phyloP scores from a whole-genome alignment of 1,140 invertebrate species.

The Bombus polaris region DNA sequence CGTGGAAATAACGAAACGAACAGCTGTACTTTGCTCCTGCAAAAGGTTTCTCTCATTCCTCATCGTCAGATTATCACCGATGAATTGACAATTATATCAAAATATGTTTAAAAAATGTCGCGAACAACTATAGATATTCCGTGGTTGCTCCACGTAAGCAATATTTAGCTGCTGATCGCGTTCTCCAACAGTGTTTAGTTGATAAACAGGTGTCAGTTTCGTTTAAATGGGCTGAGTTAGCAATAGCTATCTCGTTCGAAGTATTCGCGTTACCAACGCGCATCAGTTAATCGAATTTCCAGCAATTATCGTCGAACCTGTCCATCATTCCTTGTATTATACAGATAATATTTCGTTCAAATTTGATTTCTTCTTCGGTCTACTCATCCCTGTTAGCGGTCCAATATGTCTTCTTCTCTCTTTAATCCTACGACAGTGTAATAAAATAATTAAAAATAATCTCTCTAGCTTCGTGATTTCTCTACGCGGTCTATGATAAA shows the following conservation, averaged over 20 bases:
- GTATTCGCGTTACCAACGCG: neutral
- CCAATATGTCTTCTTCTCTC: too few relatives aligned
- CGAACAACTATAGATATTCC: neutral
- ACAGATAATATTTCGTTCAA: neutral
- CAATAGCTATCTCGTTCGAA: slow-evolving; percentile 13
- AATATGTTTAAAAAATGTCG: neutral
- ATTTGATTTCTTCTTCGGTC: neutral
- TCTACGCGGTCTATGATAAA: too few relatives aligned
- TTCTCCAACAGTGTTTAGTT: neutral
- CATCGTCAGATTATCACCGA: neutral
- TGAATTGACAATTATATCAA: neutral
- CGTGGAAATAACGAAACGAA: slow-evolving; percentile 62
- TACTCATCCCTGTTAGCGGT: neutral
- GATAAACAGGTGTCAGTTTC: slow-evolving; percentile 41
- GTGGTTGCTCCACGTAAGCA: neutral
- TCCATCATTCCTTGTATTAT: neutral
- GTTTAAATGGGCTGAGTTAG: neutral
- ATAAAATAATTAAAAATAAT: too few relatives aligned
- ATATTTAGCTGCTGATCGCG: too few relatives aligned
- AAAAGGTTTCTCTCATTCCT: slow-evolving; percentile 42
- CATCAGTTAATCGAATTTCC: neutral
- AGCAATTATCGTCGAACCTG: neutral
- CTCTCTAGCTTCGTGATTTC: too few relatives aligned
- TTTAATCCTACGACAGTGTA: too few relatives aligned
- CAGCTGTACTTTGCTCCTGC: neutral